phyloP scores from a whole-genome alignment of 2,113 vertebrate genomes.

The Poeciliopsis prolifica region DNA sequence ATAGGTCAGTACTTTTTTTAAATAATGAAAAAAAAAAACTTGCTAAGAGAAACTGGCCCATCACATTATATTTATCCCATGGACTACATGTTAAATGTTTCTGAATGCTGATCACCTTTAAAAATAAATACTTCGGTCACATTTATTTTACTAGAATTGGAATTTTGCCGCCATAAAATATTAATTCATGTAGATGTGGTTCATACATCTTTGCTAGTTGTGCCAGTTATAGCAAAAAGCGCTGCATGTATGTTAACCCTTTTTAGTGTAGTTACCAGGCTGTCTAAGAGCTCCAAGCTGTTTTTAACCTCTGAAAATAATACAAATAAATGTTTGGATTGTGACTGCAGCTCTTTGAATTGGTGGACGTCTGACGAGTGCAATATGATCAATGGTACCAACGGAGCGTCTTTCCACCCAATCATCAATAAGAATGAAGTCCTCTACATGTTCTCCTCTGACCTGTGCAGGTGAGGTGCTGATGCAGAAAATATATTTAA shows the following conservation, averaged over 20 bases:
- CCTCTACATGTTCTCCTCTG: conserved; percentile 92
- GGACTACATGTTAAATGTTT: no score
- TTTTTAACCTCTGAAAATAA: background rate
- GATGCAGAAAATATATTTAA: background rate
- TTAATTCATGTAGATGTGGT: no score
- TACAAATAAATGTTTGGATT: background rate
- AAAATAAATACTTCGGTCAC: no score
- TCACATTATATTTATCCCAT: no score
- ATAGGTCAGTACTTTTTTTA: no score
- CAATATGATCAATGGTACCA: conserved; percentile 98
- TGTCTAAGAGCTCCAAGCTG: background rate
- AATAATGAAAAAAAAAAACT: no score
- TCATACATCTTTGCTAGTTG: background rate
- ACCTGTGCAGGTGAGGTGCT: conserved; percentile 91
- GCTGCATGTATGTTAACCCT: background rate
- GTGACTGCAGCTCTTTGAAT: conserved; percentile 77
- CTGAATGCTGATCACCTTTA: no score
- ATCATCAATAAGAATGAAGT: conserved; percentile 85
- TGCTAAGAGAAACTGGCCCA: no score
- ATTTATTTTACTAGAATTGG: no score
- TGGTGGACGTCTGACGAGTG: conserved; percentile 90
- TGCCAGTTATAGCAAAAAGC: background rate
- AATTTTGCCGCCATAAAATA: no score
- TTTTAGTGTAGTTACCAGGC: background rate
- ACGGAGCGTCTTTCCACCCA: conserved; percentile 91